phyloP scores from a whole-genome alignment of 2,888 invertebrate genomes.

The Latrodectus hesperus region DNA sequence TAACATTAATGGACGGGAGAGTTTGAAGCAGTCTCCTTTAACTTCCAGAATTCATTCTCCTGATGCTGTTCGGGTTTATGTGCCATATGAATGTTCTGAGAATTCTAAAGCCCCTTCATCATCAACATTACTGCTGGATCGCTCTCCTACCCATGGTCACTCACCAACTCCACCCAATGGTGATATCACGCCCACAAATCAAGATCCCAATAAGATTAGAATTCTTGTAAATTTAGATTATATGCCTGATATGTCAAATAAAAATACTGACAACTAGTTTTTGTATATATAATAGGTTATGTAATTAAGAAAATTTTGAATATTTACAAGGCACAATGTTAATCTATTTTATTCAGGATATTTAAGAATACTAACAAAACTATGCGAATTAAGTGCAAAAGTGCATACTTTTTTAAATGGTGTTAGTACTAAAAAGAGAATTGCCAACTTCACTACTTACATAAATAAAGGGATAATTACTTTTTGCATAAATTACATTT shows the following conservation, averaged over 20 bases:
- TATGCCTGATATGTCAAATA: not conserved
- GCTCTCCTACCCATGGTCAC: conserved; percentile 55
- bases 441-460: too few species aligned
- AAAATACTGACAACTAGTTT: too few species aligned
- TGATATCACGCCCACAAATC: conserved; percentile 69
- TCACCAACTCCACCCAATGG: conserved; percentile 67
- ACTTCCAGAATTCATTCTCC: conserved; percentile 85
- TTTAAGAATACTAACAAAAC: too few species aligned
- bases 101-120: conserved; percentile 63
- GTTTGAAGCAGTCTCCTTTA: conserved; percentile 78
- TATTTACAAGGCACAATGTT: too few species aligned
- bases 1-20: conserved; percentile 63
- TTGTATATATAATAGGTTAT: too few species aligned
- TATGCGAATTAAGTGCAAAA: too few species aligned
- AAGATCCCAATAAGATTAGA: conserved; percentile 83
- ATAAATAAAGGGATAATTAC: too few species aligned
- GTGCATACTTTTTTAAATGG: too few species aligned
- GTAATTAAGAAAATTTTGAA: too few species aligned
- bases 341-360: too few species aligned
- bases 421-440: too few species aligned
- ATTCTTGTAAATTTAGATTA: conserved; percentile 79
- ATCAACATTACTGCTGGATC: conserved; percentile 57
- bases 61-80: conserved; percentile 86
- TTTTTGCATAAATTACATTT: too few species aligned
- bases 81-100: conserved; percentile 79